Evolutionary conservation across 92 coral and sea anemone species (phyloP).

Genomic region (Plumapathes pennacea): DNA sequence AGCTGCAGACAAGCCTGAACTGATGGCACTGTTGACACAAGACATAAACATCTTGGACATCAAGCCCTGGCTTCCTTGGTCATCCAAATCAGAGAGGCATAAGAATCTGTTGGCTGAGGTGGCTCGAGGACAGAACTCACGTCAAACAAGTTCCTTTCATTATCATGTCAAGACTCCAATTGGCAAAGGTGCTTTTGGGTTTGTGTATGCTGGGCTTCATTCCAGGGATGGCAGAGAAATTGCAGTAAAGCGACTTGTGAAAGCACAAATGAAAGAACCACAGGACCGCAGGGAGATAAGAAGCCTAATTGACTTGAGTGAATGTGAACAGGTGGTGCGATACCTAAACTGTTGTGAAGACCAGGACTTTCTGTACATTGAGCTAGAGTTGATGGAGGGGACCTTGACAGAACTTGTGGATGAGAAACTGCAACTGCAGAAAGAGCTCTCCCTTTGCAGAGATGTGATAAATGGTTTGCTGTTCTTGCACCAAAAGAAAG

Average conservation of each 20-base stretch:
- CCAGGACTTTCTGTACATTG: conserved; percentile 10
- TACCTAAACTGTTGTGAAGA: conserved; percentile 11
- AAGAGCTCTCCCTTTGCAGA: conserved; percentile 17
- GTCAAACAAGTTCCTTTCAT: not conserved
- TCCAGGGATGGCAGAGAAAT: conserved; percentile 39
- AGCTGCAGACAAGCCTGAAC: not conserved
- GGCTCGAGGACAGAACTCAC: conserved; percentile 12
- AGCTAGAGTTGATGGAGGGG: conserved; percentile 55
- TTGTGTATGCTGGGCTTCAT: conserved; percentile 38
- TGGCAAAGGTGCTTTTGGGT: conserved; percentile 29
- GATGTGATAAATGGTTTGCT: conserved; percentile 25
- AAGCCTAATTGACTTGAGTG: conserved; percentile 29
- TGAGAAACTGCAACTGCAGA: not conserved
- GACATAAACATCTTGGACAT: too few species aligned
- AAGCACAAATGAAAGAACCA: conserved; percentile 14
- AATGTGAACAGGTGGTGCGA: conserved; percentile 45
- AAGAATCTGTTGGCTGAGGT: conserved; percentile 12
- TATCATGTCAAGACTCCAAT: conserved; percentile 21
- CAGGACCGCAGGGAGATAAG: conserved; percentile 35
- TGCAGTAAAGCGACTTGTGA: conserved; percentile 43
- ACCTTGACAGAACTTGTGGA: conserved; percentile 17
- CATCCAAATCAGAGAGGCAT: conserved; percentile 10
- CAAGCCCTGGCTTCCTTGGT: conserved; percentile 11
- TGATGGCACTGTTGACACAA: not conserved
- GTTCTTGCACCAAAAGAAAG: conserved; percentile 21